These are phyloP conservation scores for Leptopilina drosophilae DNA, from an alignment of 2,888 invertebrate genomes.

Conservation along the genomic window DNA sequence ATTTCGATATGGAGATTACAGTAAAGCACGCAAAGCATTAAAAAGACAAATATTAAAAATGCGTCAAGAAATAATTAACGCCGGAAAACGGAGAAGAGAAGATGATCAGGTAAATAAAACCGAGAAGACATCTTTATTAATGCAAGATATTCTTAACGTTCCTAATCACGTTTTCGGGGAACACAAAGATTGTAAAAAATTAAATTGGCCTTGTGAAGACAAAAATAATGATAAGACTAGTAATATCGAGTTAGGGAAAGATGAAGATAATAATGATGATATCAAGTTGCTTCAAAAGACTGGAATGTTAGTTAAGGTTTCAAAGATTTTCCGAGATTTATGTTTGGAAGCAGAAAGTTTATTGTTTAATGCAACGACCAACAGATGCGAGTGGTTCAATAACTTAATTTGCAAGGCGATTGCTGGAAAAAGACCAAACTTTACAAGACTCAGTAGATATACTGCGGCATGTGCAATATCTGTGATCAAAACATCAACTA, in stretches of 20 bases:
- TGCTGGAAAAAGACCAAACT: too few species aligned
- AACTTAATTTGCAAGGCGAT: too few species aligned
- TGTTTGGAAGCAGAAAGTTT: constrained; percentile 32
- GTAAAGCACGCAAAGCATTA: constrained; percentile 22
- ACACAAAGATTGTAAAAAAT: not conserved
- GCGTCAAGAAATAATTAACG: constrained; percentile 28
- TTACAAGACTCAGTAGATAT: too few species aligned
- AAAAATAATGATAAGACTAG: constrained; percentile 3
- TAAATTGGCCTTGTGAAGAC: not conserved
- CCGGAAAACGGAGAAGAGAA: not conserved
- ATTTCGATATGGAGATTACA: not conserved
- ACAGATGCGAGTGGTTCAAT: too few species aligned
- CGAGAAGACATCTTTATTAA: constrained; percentile 9
- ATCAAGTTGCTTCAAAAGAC: not conserved
- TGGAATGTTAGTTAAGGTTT: constrained; percentile 31
- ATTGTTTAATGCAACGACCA: too few species aligned
- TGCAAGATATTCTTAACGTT: constrained; percentile 45
- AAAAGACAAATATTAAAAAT: constrained; percentile 2
- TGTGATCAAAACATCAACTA: constrained; percentile 35
- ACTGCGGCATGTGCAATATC: too few species aligned
- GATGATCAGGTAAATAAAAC: not conserved
- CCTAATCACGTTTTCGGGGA: constrained; percentile 35
- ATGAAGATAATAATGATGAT: constrained; percentile 27
- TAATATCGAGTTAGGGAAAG: not conserved
- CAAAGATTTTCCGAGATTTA: constrained; percentile 5